Conservation (phyloP, 2,113 vertebrate genomes). For the Oreochromis aureus region DNA sequence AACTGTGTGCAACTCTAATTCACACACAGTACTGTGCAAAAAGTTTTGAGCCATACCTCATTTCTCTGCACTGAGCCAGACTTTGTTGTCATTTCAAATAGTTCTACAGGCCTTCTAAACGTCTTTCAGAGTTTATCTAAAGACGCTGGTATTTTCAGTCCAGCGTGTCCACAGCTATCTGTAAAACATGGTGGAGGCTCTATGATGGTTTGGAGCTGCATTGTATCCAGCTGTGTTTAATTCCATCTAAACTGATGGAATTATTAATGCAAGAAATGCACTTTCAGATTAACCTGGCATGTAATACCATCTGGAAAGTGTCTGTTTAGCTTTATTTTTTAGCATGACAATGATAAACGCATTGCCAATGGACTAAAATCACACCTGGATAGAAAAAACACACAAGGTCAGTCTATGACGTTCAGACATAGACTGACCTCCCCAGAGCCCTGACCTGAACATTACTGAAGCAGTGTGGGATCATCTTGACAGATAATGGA, state of each 20-base stretch:
- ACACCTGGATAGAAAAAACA: background rate
- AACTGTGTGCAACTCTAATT: background rate
- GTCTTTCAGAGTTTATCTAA: background rate
- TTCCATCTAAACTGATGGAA: background rate
- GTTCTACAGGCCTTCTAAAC: background rate
- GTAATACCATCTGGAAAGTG: background rate
- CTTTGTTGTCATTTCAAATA: background rate
- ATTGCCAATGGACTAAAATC: background rate
- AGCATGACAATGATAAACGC: background rate
- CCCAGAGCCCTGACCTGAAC: background rate
- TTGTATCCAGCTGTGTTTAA: background rate
- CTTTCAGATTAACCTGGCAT: background rate
- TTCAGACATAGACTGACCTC: background rate
- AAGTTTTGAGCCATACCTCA: background rate
- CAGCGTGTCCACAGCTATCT: background rate
- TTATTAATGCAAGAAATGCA: background rate
- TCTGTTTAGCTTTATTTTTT: background rate
- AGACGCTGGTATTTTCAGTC: background rate
- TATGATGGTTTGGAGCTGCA: background rate
- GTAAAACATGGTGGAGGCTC: background rate
- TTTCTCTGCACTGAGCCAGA: background rate
- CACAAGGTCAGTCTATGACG: background rate
- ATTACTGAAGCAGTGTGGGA: background rate
- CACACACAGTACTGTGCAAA: background rate
- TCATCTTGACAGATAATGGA: background rate